Base-by-base conservation (phyloP, 2,113 vertebrate genomes). In the Seriola aureovittata region DNA sequence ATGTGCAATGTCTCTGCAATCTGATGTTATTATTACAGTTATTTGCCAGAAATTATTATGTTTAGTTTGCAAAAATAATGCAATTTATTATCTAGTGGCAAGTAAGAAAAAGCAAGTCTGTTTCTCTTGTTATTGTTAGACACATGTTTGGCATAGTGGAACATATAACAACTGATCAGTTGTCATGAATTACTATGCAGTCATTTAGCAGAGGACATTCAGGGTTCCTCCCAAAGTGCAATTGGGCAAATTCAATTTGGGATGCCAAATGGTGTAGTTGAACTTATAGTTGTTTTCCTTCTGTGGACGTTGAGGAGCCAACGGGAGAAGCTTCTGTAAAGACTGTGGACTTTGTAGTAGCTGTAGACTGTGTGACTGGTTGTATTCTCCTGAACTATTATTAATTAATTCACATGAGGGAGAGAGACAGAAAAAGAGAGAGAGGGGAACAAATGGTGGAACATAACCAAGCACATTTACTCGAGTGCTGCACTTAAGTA, bases 201-300 rank as follows among this genome's bases (percentile, higher is more conserved):
- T 19, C 32, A 13, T 68, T 60, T n/a, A 50, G 36, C 70, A 32
- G 67, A 78, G 40, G 69, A 29, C 70, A 55, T 78, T 74, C 57
- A 64, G 44, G 36, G 50, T 64, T 82, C 57, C 69, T 79, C 75
- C 3, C 4, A 25, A 64, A 75, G 70, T 70, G 66, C 60, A 78
- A 21, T 14, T 36, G 21, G 46, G 52, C 42, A 75, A 89, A 84
- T 80, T 75, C 4, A 72, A 82, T 91, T 88, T 86, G 42, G 55
- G 32, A 83, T 79, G 67, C 23, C 55, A 71, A 79, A 82, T 72
- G 65, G 55, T 68, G 57, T 13, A 42, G 23, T 70, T 50, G 25
- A 62, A 74, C 58, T 73, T 21, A 52, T 59, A 60, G 42, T 71
- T 72, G 64, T 74, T 83, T 64, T 78, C 25, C 58, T 70, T 3